Evolutionary conservation across 2,888 invertebrate genomes (phyloP).

Genomic region (Agrotis ipsilon): DNA sequence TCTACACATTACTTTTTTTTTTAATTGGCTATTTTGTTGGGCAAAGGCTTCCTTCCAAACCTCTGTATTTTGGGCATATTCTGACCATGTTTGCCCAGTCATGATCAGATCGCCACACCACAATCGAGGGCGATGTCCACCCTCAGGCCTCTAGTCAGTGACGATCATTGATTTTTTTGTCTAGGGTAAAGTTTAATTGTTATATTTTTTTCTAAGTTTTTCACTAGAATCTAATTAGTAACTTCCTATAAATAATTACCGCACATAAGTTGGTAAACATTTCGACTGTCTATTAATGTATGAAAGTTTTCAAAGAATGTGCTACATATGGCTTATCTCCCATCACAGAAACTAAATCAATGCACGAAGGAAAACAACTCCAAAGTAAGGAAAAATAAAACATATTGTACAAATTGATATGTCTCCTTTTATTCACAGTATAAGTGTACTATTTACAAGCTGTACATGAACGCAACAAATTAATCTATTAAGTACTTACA

Average conservation of each 20-base stretch:
- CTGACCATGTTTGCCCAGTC: no score
- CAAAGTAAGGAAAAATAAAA: conserved; percentile 68
- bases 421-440: conserved; percentile 90
- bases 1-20: no score
- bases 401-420: conserved; percentile 87
- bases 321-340: conserved; percentile 3
- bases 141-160: no score
- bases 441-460: conserved; percentile 87
- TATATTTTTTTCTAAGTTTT: no score
- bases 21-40: no score
- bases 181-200: no score
- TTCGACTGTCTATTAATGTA: background rate
- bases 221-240: background rate
- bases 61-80: no score
- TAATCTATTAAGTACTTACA: conserved; percentile 82
- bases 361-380: conserved; percentile 24
- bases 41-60: no score
- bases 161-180: no score
- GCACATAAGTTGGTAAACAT: background rate
- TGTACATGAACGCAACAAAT: conserved; percentile 78
- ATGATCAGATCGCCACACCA: no score
- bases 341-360: background rate
- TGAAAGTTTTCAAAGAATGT: conserved; percentile 12
- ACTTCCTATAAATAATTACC: background rate
- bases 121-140: no score